Evolutionary conservation across 2,888 invertebrate species (phyloP).

Genomic region (Chrysotoxum bicinctum): DNA sequence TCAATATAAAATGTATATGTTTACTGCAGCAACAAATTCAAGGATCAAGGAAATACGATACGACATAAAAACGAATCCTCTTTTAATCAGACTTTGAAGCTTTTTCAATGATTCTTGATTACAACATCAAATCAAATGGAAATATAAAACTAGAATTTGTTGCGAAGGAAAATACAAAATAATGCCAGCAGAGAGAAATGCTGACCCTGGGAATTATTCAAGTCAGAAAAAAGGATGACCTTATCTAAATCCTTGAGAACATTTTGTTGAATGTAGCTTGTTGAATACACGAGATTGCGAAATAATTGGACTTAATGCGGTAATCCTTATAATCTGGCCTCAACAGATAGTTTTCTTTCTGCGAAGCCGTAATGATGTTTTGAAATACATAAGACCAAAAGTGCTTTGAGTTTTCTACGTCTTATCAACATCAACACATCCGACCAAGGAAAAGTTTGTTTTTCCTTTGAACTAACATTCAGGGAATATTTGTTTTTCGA

Average conservation of each 20-base stretch:
- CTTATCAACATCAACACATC: not conserved
- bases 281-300: not conserved
- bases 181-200: not conserved
- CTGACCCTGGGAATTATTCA: slow-evolving; percentile 15
- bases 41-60: not conserved
- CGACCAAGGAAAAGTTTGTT: not conserved
- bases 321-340: slow-evolving; percentile 26
- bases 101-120: slow-evolving; percentile 17
- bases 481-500: not conserved
- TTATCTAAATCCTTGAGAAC: slow-evolving; percentile 11
- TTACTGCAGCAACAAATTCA: not conserved
- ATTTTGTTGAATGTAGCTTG: slow-evolving; percentile 9
- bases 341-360: slow-evolving; percentile 20
- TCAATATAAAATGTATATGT: too few species aligned
- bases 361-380: not conserved
- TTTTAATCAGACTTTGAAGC: slow-evolving; percentile 15
- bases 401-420: not conserved
- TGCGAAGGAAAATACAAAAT: not conserved
- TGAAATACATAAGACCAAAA: not conserved
- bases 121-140: slow-evolving; percentile 14
- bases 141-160: slow-evolving; percentile 11
- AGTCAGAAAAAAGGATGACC: slow-evolving; percentile 16
- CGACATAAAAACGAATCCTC: slow-evolving; percentile 8
- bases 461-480: not conserved
- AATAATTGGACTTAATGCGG: slow-evolving; percentile 29